Evolutionary conservation across 2,797 vertebrate genomes (phyloP).

Genomic region (Zalophus californianus): DNA sequence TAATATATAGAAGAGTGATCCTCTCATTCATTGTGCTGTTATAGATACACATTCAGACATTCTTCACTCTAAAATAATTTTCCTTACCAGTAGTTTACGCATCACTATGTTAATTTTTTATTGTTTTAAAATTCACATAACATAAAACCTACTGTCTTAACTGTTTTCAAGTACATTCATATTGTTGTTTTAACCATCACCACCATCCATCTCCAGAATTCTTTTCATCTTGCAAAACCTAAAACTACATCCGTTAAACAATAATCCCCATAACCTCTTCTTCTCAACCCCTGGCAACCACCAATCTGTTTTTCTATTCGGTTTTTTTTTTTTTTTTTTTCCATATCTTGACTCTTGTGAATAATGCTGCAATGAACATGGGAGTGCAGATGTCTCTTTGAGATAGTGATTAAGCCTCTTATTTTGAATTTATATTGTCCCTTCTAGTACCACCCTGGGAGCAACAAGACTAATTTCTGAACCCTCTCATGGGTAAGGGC

Average conservation of each 20-base stretch:
- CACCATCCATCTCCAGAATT: not conserved
- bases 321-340: not conserved
- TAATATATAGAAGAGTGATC: not conserved
- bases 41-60: not conserved
- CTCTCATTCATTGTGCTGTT: not conserved
- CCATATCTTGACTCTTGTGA: not conserved
- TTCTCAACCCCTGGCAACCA: not conserved
- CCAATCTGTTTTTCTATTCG: not conserved
- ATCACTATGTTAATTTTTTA: not conserved
- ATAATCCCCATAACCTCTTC: not conserved
- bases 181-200: not conserved
- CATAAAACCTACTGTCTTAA: not conserved
- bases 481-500: not conserved
- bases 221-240: not conserved
- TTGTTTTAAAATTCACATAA: constrained; percentile 1
- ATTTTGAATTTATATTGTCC: not conserved
- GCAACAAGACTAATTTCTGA: not conserved
- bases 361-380: not conserved
- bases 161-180: not conserved
- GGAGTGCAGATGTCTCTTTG: not conserved
- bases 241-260: not conserved
- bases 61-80: not conserved
- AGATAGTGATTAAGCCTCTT: not conserved
- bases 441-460: not conserved
- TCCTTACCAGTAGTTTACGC: not conserved